phyloP scores from a whole-genome alignment of 53 echinoderm and acorn worm genomes.

The Astropecten irregularis region DNA sequence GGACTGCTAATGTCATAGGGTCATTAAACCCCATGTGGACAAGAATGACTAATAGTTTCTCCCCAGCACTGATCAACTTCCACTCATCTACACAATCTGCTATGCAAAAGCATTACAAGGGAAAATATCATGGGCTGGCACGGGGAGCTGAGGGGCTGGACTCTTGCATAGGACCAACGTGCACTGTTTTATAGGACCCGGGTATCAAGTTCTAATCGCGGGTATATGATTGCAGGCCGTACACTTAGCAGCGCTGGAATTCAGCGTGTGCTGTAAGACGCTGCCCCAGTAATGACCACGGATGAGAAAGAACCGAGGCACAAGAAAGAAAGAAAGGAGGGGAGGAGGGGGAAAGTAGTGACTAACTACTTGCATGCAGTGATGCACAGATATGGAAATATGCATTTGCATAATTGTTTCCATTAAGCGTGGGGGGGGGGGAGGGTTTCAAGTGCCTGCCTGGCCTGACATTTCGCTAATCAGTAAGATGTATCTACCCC shows the following conservation, averaged over 20 bases:
- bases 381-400: conserved; percentile 43
- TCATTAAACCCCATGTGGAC: conserved; percentile 65
- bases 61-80: conserved; percentile 54
- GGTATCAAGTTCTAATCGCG: conserved; percentile 47
- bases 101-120: conserved; percentile 41
- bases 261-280: conserved; percentile 24
- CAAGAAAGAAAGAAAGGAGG: not conserved
- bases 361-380: conserved; percentile 40
- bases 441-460: conserved; percentile 15
- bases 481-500: conserved; percentile 36
- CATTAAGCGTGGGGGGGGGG: conserved; percentile 22
- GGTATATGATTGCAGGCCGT: conserved; percentile 29
- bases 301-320: not conserved
- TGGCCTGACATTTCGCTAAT: conserved; percentile 48
- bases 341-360: not conserved
- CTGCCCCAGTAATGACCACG: conserved; percentile 28
- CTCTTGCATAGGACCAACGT: conserved; percentile 18
- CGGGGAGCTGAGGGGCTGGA: conserved; percentile 6
- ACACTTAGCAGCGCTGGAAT: conserved; percentile 57
- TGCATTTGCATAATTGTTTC: conserved; percentile 67
- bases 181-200: conserved; percentile 32
- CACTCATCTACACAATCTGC: conserved; percentile 55
- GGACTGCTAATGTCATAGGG: conserved; percentile 56
- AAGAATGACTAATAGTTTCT: conserved; percentile 65
- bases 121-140: conserved; percentile 19